phyloP scores from a whole-genome alignment of 53 echinoderm and acorn worm species.

The Paracentrotus lividus region DNA sequence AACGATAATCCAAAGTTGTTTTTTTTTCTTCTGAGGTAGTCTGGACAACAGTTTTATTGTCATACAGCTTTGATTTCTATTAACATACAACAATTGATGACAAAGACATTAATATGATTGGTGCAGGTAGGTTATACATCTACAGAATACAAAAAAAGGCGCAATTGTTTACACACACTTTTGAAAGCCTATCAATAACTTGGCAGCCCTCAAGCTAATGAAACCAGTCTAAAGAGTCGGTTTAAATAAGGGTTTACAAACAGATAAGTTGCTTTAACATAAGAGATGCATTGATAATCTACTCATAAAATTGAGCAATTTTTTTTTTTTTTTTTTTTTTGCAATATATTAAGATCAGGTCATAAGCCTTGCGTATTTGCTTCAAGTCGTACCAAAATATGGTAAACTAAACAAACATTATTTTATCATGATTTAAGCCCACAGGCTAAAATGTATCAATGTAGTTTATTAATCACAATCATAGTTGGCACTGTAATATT shows the following conservation, averaged over 20 bases:
- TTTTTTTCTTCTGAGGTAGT: conserved; percentile 52
- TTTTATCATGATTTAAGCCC: conserved; percentile 13
- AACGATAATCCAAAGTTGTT: neutral
- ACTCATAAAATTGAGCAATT: neutral
- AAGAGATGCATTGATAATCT: neutral
- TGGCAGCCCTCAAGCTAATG: neutral
- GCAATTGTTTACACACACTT: neutral
- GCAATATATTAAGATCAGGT: neutral
- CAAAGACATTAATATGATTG: neutral
- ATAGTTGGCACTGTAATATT: neutral
- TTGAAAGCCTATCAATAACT: neutral
- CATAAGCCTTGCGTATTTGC: neutral
- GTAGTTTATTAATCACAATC: neutral
- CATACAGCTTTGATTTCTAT: conserved; percentile 19
- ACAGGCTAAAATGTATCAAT: neutral
- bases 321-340: too few relatives aligned
- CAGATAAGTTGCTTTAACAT: neutral
- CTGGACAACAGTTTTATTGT: conserved; percentile 49
- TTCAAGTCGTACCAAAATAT: neutral
- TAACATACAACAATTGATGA: neutral
- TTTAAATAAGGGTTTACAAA: neutral
- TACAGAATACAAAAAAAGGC: conserved; percentile 26
- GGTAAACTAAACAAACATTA: neutral
- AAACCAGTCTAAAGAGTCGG: neutral
- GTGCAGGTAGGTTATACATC: neutral